Percentiles rank a stretch among this genome's conserved stretches.
phyloP scores from a whole-genome alignment of 1,140 invertebrate species.

The Hermetia illucens region DNA sequence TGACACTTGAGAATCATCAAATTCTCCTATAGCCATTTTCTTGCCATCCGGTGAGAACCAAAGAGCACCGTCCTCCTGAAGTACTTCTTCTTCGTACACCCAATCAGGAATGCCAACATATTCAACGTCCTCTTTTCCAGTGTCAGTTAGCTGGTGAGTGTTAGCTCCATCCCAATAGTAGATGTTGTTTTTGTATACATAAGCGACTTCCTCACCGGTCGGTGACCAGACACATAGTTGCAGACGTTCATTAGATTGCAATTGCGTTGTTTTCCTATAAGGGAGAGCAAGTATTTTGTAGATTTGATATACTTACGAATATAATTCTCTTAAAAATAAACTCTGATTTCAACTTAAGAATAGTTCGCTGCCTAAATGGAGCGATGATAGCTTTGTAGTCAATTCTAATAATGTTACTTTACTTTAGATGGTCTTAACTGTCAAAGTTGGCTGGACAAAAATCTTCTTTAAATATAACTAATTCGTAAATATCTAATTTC shows the following conservation, averaged over 20 bases:
- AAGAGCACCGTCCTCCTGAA: conserved; percentile 65
- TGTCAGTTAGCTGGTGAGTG: conserved; percentile 39
- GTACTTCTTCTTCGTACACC: conserved; percentile 82
- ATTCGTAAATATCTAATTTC: no score
- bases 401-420: no score
- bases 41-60: conserved; percentile 78
- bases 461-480: no score
- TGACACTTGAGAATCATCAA: conserved; percentile 61
- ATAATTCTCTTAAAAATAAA: background rate
- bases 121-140: conserved; percentile 42
- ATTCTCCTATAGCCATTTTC: conserved; percentile 65
- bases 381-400: conserved; percentile 31
- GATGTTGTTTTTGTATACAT: conserved; percentile 70
- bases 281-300: no score
- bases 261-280: no score
- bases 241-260: background rate
- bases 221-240: conserved; percentile 51
- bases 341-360: background rate
- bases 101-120: conserved; percentile 69
- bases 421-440: no score
- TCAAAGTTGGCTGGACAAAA: no score
- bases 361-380: no score
- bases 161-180: conserved; percentile 33
- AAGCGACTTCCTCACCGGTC: conserved; percentile 50
- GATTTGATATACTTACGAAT: background rate